Conservation (phyloP, 2,797 vertebrate species). For the Argentina silus region DNA sequence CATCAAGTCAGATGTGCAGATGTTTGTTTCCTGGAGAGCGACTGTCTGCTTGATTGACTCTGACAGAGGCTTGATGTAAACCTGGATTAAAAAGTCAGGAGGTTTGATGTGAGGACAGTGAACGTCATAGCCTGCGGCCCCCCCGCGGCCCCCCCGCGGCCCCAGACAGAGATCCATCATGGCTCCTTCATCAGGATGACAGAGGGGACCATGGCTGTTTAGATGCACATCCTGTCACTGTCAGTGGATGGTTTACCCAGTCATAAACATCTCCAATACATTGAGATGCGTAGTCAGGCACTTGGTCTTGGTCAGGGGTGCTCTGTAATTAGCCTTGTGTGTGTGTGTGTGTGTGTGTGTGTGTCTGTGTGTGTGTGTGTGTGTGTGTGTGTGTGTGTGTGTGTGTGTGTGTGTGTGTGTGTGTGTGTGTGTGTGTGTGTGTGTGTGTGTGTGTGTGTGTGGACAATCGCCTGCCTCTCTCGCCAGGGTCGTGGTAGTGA, state of each 20-base stretch:
- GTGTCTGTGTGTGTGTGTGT: too few species aligned
- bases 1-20: too few species aligned
- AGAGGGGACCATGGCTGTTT: not conserved
- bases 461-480: slow-evolving; percentile 4
- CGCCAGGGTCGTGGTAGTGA: not conserved
- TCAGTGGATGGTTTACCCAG: not conserved
- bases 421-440: slow-evolving; percentile 30
- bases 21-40: too few species aligned
- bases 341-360: slow-evolving; percentile 20
- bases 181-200: too few species aligned
- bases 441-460: slow-evolving; percentile 45
- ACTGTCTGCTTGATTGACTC: too few species aligned
- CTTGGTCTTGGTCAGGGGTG: not conserved
- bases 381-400: not conserved
- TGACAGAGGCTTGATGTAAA: too few species aligned
- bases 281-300: not conserved
- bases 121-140: too few species aligned
- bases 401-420: slow-evolving; percentile 18
- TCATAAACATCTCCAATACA: not conserved
- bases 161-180: not conserved
- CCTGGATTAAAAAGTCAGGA: too few species aligned
- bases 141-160: too few species aligned
- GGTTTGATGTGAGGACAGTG: too few species aligned
- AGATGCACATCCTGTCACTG: not conserved
- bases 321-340: slow-evolving; percentile 1